Conservation (phyloP, 2,888 invertebrate genomes). For the Volucella inflata region DNA sequence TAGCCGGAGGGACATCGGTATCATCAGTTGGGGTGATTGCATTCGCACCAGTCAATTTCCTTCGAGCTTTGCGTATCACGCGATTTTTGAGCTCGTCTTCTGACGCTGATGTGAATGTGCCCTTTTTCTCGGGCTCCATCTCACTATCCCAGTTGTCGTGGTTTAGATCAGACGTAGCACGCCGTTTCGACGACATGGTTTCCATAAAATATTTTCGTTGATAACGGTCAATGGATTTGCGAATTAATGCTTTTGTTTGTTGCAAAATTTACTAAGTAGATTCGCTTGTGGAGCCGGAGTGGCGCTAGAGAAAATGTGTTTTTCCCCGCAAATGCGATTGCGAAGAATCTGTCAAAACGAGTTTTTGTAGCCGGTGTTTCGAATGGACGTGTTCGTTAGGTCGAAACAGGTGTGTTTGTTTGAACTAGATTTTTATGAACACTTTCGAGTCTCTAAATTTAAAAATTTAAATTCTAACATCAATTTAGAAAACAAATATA, state of each 20-base stretch:
- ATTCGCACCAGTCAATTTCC: slow-evolving; percentile 76
- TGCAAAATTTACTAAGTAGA: not conserved
- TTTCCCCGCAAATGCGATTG: not conserved
- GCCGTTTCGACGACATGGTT: slow-evolving; percentile 89
- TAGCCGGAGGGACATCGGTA: slow-evolving; percentile 76
- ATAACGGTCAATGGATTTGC: not conserved
- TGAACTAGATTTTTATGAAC: not conserved
- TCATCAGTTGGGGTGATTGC: slow-evolving; percentile 59
- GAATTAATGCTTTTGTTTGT: not conserved
- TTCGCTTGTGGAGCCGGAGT: not conserved
- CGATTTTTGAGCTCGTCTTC: slow-evolving; percentile 90
- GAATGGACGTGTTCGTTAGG: slow-evolving; percentile 18
- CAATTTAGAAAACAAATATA: too few relatives aligned
- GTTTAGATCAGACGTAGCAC: slow-evolving; percentile 90
- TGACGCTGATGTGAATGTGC: slow-evolving; percentile 88
- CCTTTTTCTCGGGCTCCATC: slow-evolving; percentile 88
- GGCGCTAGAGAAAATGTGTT: slow-evolving; percentile 3
- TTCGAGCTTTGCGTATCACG: slow-evolving; percentile 91
- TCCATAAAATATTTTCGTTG: not conserved
- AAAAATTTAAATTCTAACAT: too few relatives aligned
- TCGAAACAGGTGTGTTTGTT: not conserved
- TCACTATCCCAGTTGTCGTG: slow-evolving; percentile 94
- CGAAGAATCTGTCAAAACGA: slow-evolving; percentile 32
- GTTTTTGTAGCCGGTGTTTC: slow-evolving; percentile 18
- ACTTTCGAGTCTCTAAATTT: not conserved